phyloP scores from a whole-genome alignment of 2,888 invertebrate genomes.

The Stictocephala bisonia region DNA sequence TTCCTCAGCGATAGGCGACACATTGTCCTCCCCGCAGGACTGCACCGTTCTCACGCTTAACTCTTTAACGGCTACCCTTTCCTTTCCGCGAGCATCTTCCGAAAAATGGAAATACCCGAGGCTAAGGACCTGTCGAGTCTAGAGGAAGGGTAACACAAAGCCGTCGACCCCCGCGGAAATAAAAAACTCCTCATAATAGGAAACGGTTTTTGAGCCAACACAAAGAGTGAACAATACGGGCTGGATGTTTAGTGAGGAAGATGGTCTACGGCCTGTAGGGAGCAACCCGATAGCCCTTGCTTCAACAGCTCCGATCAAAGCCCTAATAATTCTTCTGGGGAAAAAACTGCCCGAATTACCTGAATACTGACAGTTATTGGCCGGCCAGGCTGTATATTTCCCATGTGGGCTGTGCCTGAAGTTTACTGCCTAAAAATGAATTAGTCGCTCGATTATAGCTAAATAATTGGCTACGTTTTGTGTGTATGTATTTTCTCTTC shows the following conservation, averaged over 20 bases:
- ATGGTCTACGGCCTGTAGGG: background rate
- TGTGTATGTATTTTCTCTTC: no score
- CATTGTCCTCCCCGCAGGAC: no score
- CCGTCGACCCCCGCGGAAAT: background rate
- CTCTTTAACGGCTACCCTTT: slow-evolving; percentile 35
- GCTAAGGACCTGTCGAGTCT: slow-evolving; percentile 31
- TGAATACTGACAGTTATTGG: slow-evolving; percentile 30
- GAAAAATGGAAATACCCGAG: slow-evolving; percentile 45
- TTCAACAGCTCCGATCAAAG: slow-evolving; percentile 43
- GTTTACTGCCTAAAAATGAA: slow-evolving; percentile 12
- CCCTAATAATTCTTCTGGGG: slow-evolving; percentile 29
- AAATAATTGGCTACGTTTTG: no score
- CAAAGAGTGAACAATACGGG: slow-evolving; percentile 44
- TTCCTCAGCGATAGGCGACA: no score
- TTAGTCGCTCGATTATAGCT: no score
- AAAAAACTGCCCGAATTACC: slow-evolving; percentile 23
- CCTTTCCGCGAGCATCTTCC: slow-evolving; percentile 32
- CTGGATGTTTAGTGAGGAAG: slow-evolving; percentile 9
- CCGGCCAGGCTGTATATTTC: slow-evolving; percentile 22
- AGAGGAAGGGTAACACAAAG: background rate
- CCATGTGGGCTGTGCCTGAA: background rate
- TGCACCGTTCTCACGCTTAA: slow-evolving; percentile 7
- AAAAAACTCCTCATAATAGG: slow-evolving; percentile 48
- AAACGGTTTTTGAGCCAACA: slow-evolving; percentile 50
- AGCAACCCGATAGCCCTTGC: slow-evolving; percentile 36